Conservation (phyloP, 2,113 vertebrate species). For the Phasianus colchicus region DNA sequence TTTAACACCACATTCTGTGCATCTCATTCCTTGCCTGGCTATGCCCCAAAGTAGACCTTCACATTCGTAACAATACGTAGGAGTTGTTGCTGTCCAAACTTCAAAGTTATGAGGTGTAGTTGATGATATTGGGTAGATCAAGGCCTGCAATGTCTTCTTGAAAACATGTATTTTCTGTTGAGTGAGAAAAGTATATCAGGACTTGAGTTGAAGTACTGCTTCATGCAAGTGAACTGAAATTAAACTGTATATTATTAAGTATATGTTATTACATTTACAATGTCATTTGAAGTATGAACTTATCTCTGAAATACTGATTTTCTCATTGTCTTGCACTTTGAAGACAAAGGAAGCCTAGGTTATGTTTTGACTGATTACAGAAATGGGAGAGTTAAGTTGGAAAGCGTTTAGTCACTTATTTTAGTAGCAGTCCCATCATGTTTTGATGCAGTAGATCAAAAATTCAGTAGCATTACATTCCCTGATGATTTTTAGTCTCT, state of each 20-base stretch:
- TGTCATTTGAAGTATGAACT: neutral
- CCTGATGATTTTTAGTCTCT: neutral
- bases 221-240: neutral
- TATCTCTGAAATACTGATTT: neutral
- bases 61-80: conserved; percentile 97
- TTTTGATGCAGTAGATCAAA: neutral
- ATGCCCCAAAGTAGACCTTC: conserved; percentile 98
- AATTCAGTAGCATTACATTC: neutral
- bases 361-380: neutral
- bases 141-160: conserved; percentile 95
- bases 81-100: conserved; percentile 97
- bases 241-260: neutral
- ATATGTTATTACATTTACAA: neutral
- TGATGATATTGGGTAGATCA: conserved; percentile 98
- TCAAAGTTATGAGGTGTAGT: conserved; percentile 98
- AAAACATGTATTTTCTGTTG: conserved; percentile 95
- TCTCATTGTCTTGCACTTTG: neutral
- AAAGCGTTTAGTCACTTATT: neutral
- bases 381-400: neutral
- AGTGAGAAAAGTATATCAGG: neutral
- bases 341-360: neutral
- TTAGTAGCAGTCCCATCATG: neutral
- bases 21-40: conserved; percentile 96
- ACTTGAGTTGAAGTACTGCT: neutral
- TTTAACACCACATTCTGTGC: conserved; percentile 95